These are phyloP conservation scores for Tetropium fuscum DNA, from an alignment of 2,888 invertebrate species.

Conservation along the genomic window DNA sequence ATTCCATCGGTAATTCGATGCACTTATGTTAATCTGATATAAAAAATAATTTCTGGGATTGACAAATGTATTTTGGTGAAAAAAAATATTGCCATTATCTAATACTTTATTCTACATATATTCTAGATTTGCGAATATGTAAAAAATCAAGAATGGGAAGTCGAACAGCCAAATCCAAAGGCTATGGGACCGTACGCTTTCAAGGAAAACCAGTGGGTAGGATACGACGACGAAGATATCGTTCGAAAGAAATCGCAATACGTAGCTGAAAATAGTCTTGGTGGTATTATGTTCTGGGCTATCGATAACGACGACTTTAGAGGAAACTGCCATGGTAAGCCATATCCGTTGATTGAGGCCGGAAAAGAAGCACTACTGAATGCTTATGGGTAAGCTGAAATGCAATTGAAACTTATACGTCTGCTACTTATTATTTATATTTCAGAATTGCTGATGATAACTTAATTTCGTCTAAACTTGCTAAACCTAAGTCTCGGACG, in stretches of 20 bases:
- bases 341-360: slow-evolving; percentile 92
- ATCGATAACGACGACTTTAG: slow-evolving; percentile 96
- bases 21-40: no score
- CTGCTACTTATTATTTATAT: slow-evolving; percentile 13
- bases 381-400: slow-evolving; percentile 71
- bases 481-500: slow-evolving; percentile 56
- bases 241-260: slow-evolving; percentile 87
- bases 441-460: slow-evolving; percentile 61
- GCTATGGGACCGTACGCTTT: slow-evolving; percentile 93
- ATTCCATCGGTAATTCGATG: no score
- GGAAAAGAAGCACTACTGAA: slow-evolving; percentile 84
- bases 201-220: slow-evolving; percentile 92
- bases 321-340: slow-evolving; percentile 87
- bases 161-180: slow-evolving; percentile 82
- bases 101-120: no score
- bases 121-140: slow-evolving; percentile 86
- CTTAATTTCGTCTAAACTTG: slow-evolving; percentile 60
- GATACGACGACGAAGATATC: slow-evolving; percentile 89
- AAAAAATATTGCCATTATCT: no score
- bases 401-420: not conserved
- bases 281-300: slow-evolving; percentile 95
- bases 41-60: no score
- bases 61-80: no score
- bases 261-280: slow-evolving; percentile 85
- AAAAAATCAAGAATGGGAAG: slow-evolving; percentile 82